phyloP scores from a whole-genome alignment of 1,140 invertebrate species.

The Aphelenchoides avenae region DNA sequence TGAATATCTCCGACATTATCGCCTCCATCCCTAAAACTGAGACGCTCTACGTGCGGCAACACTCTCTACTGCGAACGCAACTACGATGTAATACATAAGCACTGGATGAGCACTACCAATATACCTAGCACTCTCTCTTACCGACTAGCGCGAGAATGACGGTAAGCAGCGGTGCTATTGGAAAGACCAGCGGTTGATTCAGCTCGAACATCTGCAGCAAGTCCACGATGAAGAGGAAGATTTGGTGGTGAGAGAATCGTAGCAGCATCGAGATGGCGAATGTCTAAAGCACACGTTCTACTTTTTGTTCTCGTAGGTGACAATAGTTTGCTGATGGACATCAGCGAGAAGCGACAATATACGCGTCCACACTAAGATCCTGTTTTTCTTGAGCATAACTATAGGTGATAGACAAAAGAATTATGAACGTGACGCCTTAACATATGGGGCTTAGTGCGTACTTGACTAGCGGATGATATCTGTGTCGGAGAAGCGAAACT shows the following conservation, averaged over 20 bases:
- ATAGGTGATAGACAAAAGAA: too few species aligned
- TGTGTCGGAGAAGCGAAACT: constrained; percentile 65
- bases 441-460: not conserved
- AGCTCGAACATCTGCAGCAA: constrained; percentile 88
- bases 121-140: constrained; percentile 67
- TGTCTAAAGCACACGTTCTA: constrained; percentile 71
- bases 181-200: constrained; percentile 84
- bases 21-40: constrained; percentile 89
- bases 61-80: not conserved
- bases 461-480: not conserved
- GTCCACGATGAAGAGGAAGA: constrained; percentile 89
- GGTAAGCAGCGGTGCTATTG: constrained; percentile 87
- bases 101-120: too few species aligned
- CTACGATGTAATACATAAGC: too few species aligned
- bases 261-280: constrained; percentile 94
- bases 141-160: constrained; percentile 94
- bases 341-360: too few species aligned
- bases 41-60: not conserved
- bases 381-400: too few species aligned
- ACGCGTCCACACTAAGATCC: too few species aligned
- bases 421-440: too few species aligned
- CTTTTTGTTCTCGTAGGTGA: constrained; percentile 1
- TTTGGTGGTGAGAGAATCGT: constrained; percentile 96
- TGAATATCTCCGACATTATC: constrained; percentile 99
- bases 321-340: too few species aligned